Evolutionary conservation across 35 echinoderm and acorn worm genomes (phyloP).

Genomic region (Ophiothrix spiculata): DNA sequence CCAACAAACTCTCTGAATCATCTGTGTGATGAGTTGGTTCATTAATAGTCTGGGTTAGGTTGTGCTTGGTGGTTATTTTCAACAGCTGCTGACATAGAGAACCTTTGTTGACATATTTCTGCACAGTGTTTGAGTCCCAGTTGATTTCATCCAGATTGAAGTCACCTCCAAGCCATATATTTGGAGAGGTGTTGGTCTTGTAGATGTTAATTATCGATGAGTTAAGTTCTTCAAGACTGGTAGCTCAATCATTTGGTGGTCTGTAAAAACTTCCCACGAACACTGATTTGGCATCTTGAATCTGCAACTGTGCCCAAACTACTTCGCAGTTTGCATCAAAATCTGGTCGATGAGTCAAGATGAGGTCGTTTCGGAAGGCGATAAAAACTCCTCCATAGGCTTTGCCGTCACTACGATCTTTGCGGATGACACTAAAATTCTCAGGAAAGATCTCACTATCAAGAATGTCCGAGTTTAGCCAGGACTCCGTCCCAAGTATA

Average conservation of each 20-base stretch:
- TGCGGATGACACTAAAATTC: slow-evolving; percentile 26
- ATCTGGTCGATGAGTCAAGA: slow-evolving; percentile 18
- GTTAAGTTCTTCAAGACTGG: slow-evolving; percentile 36
- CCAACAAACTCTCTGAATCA: slow-evolving; percentile 4
- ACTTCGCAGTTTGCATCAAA: slow-evolving; percentile 27
- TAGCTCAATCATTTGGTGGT: slow-evolving; percentile 15
- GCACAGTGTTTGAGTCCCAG: slow-evolving; percentile 16
- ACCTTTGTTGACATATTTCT: slow-evolving; percentile 21
- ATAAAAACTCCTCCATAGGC: slow-evolving; percentile 43
- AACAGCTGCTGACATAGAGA: slow-evolving; percentile 26
- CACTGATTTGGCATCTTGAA: slow-evolving; percentile 36
- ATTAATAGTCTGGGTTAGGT: background rate
- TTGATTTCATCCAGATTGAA: slow-evolving; percentile 29
- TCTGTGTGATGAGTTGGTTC: slow-evolving; percentile 22
- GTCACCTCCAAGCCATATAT: slow-evolving; percentile 32
- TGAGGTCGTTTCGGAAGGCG: slow-evolving; percentile 22
- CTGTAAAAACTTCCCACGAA: slow-evolving; percentile 42
- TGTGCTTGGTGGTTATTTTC: slow-evolving; percentile 10
- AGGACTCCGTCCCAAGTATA: slow-evolving; percentile 25
- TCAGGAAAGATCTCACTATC: slow-evolving; percentile 43
- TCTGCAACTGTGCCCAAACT: slow-evolving; percentile 34
- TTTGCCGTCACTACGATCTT: slow-evolving; percentile 17
- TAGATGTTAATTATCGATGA: background rate
- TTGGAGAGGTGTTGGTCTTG: background rate
- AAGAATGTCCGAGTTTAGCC: slow-evolving; percentile 23